These are phyloP conservation scores for Sialis lutaria DNA, from an alignment of 2,888 invertebrate genomes.

Conservation along the genomic window DNA sequence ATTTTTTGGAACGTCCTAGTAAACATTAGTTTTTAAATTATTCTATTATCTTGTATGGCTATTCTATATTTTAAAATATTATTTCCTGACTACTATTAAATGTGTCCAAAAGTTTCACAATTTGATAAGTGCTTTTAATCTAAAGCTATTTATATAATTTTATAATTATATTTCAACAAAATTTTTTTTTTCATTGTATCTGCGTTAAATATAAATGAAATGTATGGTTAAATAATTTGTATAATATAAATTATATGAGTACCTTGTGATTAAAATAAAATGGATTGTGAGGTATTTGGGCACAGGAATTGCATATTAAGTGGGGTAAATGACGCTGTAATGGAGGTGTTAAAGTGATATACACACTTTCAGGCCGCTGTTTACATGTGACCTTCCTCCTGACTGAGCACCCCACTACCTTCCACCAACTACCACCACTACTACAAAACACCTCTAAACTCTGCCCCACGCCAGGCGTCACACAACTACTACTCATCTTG, in stretches of 20 bases:
- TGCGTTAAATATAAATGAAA: too few species aligned
- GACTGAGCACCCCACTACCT: slow-evolving; percentile 17
- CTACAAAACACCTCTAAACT: slow-evolving; percentile 15
- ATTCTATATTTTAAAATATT: too few species aligned
- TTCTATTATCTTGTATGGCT: too few species aligned
- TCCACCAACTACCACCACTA: slow-evolving; percentile 14
- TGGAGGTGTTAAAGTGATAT: slow-evolving; percentile 13
- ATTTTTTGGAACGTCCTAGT: too few species aligned
- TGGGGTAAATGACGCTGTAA: neutral
- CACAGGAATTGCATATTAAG: neutral
- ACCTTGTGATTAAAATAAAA: neutral
- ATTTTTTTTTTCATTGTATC: too few species aligned
- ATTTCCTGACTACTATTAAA: too few species aligned
- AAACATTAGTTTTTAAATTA: too few species aligned
- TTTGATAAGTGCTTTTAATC: too few species aligned
- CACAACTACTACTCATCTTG: slow-evolving; percentile 1
- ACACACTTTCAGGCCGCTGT: slow-evolving; percentile 16
- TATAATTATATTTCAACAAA: too few species aligned
- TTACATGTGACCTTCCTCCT: slow-evolving; percentile 16
- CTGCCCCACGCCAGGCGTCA: neutral
- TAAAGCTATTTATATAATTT: too few species aligned
- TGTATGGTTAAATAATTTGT: too few species aligned
- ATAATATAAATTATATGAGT: neutral
- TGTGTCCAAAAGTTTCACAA: too few species aligned
- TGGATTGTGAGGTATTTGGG: neutral